phyloP scores from a whole-genome alignment of 2,113 vertebrate genomes.

The Eira barbara region DNA sequence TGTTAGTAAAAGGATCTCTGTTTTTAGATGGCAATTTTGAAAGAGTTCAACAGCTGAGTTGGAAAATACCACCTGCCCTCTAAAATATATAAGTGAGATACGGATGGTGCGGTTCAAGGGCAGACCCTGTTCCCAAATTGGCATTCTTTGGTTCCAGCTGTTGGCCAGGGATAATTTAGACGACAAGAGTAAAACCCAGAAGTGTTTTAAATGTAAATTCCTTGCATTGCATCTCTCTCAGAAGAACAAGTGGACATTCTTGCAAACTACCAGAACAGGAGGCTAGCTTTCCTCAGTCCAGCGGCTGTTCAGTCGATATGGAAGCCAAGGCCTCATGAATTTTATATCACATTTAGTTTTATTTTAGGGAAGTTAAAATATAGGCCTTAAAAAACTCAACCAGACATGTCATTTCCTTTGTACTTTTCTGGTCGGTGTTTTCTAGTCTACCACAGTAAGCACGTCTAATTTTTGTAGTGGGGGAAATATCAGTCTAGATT shows the following conservation, averaged over 20 bases:
- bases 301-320: not conserved
- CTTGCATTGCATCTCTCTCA: conserved; percentile 44
- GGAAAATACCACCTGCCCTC: conserved; percentile 18
- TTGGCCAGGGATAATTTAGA: conserved; percentile 57
- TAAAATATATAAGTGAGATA: conserved; percentile 16
- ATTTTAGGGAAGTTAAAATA: conserved; percentile 12
- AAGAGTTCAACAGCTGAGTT: conserved; percentile 51
- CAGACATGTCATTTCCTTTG: conserved; percentile 30
- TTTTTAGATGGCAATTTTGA: conserved; percentile 56
- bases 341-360: conserved; percentile 50
- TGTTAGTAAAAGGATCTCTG: not conserved
- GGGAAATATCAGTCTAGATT: not conserved
- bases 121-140: not conserved
- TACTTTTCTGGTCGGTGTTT: conserved; percentile 8
- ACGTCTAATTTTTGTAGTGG: not conserved
- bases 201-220: conserved; percentile 68
- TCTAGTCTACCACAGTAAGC: not conserved
- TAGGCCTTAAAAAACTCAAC: not conserved
- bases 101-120: conserved; percentile 27
- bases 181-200: conserved; percentile 42
- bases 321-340: conserved; percentile 27
- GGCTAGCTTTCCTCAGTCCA: conserved; percentile 4
- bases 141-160: conserved; percentile 66
- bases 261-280: conserved; percentile 50
- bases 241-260: conserved; percentile 76